Percentiles rank a stretch among this genome's conserved stretches.
Evolutionary conservation across 2,113 vertebrate species (phyloP).

Genomic region (Istiophorus platypterus): DNA sequence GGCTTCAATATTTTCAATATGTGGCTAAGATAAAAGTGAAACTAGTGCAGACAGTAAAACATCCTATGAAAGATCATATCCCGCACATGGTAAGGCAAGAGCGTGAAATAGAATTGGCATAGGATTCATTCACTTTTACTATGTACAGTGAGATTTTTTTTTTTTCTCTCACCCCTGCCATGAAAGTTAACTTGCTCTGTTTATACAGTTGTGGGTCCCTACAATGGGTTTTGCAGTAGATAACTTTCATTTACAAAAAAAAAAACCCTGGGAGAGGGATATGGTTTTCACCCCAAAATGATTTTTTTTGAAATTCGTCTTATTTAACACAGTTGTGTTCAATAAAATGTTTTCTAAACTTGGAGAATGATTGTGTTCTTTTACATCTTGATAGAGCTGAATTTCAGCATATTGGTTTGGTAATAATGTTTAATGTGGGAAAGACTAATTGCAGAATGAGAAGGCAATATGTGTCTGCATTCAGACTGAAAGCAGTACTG

Average conservation of each 20-base stretch:
- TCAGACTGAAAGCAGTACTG: background rate
- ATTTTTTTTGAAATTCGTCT: conserved; percentile 10
- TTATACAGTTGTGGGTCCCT: background rate
- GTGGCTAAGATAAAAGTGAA: background rate
- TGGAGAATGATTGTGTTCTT: background rate
- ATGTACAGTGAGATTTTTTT: background rate
- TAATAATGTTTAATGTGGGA: no score
- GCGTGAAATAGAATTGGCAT: background rate
- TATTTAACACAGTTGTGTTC: background rate
- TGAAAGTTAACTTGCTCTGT: background rate
- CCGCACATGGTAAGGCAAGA: background rate
- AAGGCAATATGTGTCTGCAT: background rate
- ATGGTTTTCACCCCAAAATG: background rate
- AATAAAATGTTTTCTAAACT: conserved; percentile 30
- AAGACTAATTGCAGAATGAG: background rate
- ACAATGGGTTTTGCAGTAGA: background rate
- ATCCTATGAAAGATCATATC: background rate
- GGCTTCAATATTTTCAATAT: background rate
- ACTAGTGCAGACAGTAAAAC: background rate
- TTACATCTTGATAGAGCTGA: background rate
- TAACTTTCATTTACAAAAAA: background rate
- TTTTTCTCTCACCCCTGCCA: background rate
- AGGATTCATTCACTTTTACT: background rate
- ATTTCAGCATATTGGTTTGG: background rate
- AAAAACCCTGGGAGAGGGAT: background rate